Percentiles rank a stretch among this genome's conserved stretches.
Conservation (phyloP, 2,797 vertebrate species). For the Argyrosomus regius region DNA sequence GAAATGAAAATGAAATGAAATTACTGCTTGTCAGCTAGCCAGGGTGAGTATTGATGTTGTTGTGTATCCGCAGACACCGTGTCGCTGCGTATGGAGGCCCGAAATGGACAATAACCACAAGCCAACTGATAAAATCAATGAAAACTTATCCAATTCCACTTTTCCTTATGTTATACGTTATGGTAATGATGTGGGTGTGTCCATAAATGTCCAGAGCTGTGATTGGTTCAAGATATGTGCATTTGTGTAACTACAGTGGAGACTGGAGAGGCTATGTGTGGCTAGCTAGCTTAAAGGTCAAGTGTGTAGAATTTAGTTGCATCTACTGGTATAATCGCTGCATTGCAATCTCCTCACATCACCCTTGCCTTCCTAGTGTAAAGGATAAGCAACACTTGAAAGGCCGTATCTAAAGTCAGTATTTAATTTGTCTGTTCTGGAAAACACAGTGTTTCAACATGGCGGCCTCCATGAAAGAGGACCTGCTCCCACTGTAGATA, state of each 20-base stretch:
- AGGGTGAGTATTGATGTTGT: conserved; percentile 19
- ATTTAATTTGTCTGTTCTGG: too few species aligned
- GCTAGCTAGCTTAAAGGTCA: background rate
- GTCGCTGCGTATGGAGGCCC: background rate
- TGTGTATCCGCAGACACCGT: background rate
- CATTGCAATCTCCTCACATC: too few species aligned
- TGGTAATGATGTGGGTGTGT: background rate
- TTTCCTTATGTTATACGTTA: too few species aligned
- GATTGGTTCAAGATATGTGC: background rate
- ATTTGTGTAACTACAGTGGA: background rate
- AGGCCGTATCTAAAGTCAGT: too few species aligned
- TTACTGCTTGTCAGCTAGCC: conserved; percentile 36
- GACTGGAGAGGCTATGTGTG: background rate
- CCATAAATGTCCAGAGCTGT: background rate
- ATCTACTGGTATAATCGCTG: too few species aligned
- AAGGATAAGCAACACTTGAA: too few species aligned
- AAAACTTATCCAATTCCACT: background rate
- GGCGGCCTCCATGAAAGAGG: too few species aligned
- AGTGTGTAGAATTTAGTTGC: too few species aligned
- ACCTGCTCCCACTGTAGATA: too few species aligned
- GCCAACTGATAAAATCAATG: background rate
- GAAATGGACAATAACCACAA: background rate
- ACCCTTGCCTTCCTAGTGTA: too few species aligned
- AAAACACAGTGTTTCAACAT: too few species aligned
- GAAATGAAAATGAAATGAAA: conserved; percentile 63